Percentiles rank a stretch among this genome's conserved stretches.
These are phyloP conservation scores for Hemistola chrysoprasaria DNA, from an alignment of 2,888 invertebrate species.

Conservation along the genomic window DNA sequence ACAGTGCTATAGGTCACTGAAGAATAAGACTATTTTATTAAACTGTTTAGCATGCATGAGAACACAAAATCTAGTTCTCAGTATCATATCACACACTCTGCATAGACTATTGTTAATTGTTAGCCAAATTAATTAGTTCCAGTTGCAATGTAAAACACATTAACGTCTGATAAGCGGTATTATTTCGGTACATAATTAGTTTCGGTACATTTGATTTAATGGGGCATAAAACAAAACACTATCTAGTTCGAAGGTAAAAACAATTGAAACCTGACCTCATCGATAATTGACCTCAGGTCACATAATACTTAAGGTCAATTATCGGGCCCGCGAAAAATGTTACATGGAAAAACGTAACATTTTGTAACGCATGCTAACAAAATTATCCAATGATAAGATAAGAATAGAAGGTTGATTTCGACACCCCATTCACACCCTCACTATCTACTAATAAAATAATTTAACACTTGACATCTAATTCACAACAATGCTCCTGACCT, in stretches of 20 bases:
- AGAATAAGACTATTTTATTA: too few species aligned
- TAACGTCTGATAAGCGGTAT: conserved; percentile 8
- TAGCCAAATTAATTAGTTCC: conserved; percentile 26
- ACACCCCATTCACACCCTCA: conserved; percentile 63
- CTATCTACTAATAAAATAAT: conserved; percentile 42
- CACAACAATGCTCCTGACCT: conserved; percentile 51
- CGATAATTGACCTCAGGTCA: too few species aligned
- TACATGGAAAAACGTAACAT: conserved; percentile 61
- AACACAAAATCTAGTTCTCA: too few species aligned
- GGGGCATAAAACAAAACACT: conserved; percentile 3
- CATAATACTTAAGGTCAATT: conserved; percentile 64
- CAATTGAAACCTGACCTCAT: conserved; percentile 60
- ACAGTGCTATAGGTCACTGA: too few species aligned
- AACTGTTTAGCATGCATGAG: too few species aligned
- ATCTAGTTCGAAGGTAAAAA: conserved; percentile 41
- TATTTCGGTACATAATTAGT: conserved; percentile 7
- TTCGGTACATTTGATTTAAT: conserved; percentile 14
- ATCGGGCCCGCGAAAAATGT: conserved; percentile 57
- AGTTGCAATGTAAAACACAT: conserved; percentile 12
- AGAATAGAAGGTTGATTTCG: conserved; percentile 61
- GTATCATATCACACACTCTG: not conserved
- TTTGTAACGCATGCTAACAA: conserved; percentile 61
- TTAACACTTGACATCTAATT: conserved; percentile 64
- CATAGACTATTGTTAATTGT: conserved; percentile 20
- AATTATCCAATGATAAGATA: conserved; percentile 66